Conservation (phyloP, 2,113 vertebrate species). For the Gulo gulo region DNA sequence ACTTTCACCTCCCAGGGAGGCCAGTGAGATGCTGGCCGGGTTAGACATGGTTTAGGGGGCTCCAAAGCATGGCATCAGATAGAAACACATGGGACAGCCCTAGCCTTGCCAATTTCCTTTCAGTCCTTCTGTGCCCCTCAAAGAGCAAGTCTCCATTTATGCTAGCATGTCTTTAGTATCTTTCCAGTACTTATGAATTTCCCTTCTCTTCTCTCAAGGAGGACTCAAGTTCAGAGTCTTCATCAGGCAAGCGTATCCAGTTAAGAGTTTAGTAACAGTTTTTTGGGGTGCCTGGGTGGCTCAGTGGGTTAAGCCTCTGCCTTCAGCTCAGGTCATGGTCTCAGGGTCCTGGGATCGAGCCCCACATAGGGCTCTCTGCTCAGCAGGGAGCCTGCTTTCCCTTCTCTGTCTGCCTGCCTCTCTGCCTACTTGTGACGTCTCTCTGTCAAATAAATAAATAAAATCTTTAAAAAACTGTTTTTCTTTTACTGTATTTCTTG, state of each 20-base stretch:
- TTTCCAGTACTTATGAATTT: neutral
- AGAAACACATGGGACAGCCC: neutral
- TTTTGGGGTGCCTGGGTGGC: no score
- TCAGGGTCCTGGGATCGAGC: no score
- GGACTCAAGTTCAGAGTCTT: neutral
- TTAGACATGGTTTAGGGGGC: no score
- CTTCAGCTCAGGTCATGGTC: no score
- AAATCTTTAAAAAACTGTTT: no score
- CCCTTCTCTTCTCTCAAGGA: neutral
- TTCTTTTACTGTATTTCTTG: neutral
- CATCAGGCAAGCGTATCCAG: neutral
- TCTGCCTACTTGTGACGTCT: no score
- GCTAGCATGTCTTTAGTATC: neutral
- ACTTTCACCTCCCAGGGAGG: neutral
- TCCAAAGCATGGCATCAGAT: accelerated
- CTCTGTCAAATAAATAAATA: no score
- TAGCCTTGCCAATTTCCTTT: neutral
- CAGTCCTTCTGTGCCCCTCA: neutral
- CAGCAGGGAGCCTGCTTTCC: no score
- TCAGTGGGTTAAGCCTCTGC: no score
- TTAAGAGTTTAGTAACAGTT: neutral
- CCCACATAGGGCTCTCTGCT: no score
- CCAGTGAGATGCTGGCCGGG: accelerated
- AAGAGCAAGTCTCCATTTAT: neutral
- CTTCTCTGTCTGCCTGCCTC: no score